Conservation (phyloP, 1,140 invertebrate genomes). For the Drosophila neocordata region DNA sequence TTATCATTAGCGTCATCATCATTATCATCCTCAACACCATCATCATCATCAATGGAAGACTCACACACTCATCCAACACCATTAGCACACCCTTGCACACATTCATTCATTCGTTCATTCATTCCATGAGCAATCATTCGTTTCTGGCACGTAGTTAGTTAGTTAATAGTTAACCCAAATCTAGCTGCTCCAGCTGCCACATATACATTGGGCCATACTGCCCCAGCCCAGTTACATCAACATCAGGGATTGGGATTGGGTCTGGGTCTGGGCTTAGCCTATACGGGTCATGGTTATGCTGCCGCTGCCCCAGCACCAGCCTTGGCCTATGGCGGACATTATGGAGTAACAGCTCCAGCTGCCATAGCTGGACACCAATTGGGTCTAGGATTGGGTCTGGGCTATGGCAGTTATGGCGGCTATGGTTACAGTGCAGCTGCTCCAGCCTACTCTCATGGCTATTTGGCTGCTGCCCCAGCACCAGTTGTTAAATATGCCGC, state of each 20-base stretch:
- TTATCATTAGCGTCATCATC: too few relatives aligned
- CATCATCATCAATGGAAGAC: conserved; percentile 1
- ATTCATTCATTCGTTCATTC: conserved; percentile 1
- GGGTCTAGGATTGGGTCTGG: conserved; percentile 27
- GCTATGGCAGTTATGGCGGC: conserved; percentile 42
- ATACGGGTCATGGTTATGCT: conserved; percentile 47
- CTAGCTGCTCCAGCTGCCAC: conserved; percentile 61
- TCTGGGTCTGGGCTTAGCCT: conserved; percentile 37
- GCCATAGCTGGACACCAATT: conserved; percentile 37
- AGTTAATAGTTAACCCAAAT: conserved; percentile 42
- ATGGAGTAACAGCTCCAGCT: conserved; percentile 69
- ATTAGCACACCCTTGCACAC: conserved; percentile 25
- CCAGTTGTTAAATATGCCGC: conserved; percentile 68
- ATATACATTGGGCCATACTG: conserved; percentile 58
- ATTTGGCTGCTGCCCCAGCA: conserved; percentile 65
- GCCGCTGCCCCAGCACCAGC: conserved; percentile 43
- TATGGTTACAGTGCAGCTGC: conserved; percentile 56
- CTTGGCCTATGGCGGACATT: conserved; percentile 51
- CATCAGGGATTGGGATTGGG: conserved; percentile 1
- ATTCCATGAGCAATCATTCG: background rate
- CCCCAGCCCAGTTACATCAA: conserved; percentile 56
- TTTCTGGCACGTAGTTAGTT: conserved; percentile 48
- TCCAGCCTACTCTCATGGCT: conserved; percentile 65
- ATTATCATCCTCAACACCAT: background rate
- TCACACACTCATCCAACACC: background rate